Percentiles rank a stretch among this genome's conserved stretches.
These are phyloP conservation scores for Clarias macrocephalus DNA, from an alignment of 2,113 vertebrate genomes.

Conservation along the genomic window DNA sequence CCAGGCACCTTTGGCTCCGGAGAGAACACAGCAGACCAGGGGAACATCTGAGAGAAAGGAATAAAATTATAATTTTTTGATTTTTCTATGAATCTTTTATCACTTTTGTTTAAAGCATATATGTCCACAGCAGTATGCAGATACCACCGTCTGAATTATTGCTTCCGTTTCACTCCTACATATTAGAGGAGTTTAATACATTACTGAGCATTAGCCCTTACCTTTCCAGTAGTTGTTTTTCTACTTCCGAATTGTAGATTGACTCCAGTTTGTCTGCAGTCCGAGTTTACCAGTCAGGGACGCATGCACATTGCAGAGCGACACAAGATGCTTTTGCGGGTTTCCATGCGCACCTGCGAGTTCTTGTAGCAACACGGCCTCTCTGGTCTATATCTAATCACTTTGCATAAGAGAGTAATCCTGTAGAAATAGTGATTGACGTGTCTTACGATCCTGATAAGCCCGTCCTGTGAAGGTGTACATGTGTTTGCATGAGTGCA, in stretches of 20 bases:
- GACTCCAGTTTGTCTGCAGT: constrained; percentile 12
- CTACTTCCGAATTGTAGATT: neutral
- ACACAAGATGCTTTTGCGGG: constrained; percentile 2
- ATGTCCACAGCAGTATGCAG: neutral
- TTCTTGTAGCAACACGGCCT: constrained; percentile 56
- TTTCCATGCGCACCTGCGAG: constrained; percentile 50
- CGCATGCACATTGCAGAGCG: neutral
- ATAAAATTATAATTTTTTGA: too few relatives aligned
- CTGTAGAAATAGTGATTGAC: constrained; percentile 69
- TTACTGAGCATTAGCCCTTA: constrained; percentile 20
- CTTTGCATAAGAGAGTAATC: constrained; percentile 69
- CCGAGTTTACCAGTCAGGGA: constrained; percentile 1
- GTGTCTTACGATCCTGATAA: constrained; percentile 64
- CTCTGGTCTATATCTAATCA: constrained; percentile 56
- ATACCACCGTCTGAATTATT: neutral
- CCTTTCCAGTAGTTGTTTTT: constrained; percentile 35
- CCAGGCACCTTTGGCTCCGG: constrained; percentile 72
- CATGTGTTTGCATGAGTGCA: constrained; percentile 37
- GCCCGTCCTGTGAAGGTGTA: constrained; percentile 43
- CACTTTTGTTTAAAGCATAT: neutral
- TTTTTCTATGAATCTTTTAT: neutral
- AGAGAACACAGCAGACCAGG: constrained; percentile 75
- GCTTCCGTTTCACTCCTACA: neutral
- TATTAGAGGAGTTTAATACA: neutral
- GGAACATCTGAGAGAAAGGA: constrained; percentile 70